Percentiles rank a stretch among this genome's conserved stretches.
Evolutionary conservation across 2,113 vertebrate species (phyloP).

Genomic region (Megaleporinus macrocephalus): DNA sequence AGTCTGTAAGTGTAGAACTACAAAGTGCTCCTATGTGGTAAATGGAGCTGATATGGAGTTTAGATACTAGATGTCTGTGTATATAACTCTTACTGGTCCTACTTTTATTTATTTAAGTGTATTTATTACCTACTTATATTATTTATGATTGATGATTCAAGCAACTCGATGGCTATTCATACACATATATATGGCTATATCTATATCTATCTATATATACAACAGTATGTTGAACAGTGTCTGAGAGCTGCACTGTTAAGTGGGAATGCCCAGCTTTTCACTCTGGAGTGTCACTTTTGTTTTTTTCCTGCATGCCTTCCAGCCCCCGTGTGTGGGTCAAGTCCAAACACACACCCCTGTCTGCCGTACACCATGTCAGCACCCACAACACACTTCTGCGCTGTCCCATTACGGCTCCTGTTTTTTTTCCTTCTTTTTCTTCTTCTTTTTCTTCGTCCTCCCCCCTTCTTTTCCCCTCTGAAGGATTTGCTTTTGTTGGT

Average conservation of each 20-base stretch:
- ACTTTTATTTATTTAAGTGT: too few relatives aligned
- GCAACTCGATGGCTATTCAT: too few relatives aligned
- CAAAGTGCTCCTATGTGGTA: too few relatives aligned
- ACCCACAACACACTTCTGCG: constrained; percentile 53
- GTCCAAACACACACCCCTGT: constrained; percentile 71
- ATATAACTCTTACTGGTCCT: too few relatives aligned
- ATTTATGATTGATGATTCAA: too few relatives aligned
- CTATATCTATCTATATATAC: neutral
- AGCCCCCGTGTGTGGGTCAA: constrained; percentile 52
- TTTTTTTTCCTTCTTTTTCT: too few relatives aligned
- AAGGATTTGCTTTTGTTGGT: constrained; percentile 69
- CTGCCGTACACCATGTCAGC: constrained; percentile 50
- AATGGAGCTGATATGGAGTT: too few relatives aligned
- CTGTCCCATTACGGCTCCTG: constrained; percentile 64
- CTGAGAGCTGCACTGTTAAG: neutral
- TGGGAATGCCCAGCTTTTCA: constrained; percentile 24
- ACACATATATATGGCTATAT: too few relatives aligned
- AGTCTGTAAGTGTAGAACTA: too few relatives aligned
- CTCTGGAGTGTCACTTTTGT: constrained; percentile 48
- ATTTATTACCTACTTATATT: too few relatives aligned
- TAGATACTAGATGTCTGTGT: too few relatives aligned
- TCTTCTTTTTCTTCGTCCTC: too few relatives aligned
- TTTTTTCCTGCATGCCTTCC: constrained; percentile 31
- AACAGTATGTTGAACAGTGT: neutral
- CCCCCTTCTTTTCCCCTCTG: constrained; percentile 43